Evolutionary conservation across 2,888 invertebrate species (phyloP).

Genomic region (Drosophila tripunctata): DNA sequence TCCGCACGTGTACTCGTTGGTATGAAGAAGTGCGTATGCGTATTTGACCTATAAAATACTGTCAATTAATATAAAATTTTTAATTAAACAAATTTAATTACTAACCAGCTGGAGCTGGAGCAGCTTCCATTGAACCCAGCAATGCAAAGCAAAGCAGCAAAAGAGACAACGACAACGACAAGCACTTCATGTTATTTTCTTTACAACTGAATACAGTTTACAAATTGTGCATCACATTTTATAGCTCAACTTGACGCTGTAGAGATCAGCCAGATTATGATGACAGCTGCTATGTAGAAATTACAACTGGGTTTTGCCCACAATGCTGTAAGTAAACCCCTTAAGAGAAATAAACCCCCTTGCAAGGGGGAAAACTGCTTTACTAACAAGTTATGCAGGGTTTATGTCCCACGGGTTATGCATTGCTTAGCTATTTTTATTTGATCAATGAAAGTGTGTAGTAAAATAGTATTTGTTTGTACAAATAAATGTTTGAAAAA

Average conservation of each 20-base stretch:
- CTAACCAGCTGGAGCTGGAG: constrained; percentile 42
- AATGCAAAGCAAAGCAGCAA: constrained; percentile 34
- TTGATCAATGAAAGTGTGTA: background rate
- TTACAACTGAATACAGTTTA: too few species aligned
- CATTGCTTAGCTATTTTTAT: background rate
- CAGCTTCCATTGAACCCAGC: constrained; percentile 21
- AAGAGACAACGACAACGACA: constrained; percentile 19
- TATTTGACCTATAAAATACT: constrained; percentile 29
- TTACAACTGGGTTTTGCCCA: constrained; percentile 35
- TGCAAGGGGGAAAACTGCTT: background rate
- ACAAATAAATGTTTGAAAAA: too few species aligned
- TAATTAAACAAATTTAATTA: background rate
- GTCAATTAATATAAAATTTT: background rate
- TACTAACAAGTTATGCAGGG: background rate
- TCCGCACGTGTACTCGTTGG: constrained; percentile 31
- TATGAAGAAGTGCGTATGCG: constrained; percentile 10
- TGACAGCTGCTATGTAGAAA: background rate
- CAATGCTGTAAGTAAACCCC: constrained; percentile 5
- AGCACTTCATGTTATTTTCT: constrained; percentile 43
- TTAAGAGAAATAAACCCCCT: background rate
- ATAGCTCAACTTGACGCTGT: constrained; percentile 1
- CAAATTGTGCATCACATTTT: constrained; percentile 16
- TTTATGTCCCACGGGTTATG: background rate
- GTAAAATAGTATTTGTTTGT: background rate
- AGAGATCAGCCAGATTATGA: background rate